Base-by-base conservation (phyloP, 1,140 invertebrate species). In the Nixonia krombeini region DNA sequence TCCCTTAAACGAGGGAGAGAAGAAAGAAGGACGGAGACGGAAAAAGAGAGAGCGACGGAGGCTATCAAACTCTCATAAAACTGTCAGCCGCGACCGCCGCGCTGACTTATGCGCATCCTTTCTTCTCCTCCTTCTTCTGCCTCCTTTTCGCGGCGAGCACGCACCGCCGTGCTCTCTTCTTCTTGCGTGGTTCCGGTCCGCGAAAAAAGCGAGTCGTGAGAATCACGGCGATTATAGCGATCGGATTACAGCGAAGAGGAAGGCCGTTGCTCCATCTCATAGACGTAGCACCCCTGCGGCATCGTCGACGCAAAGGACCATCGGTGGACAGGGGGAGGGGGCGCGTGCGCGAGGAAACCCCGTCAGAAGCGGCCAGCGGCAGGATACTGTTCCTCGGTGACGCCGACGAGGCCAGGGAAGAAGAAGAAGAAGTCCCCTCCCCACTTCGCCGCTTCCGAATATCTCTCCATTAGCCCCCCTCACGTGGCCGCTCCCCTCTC, bases 11-110 rank as follows among this genome's bases (percentile, higher is more conserved):
- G 33, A 52, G 55, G 58, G 57, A 70, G 56, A 65, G 56, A 64
- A 64, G 50, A 70, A 61, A 72, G 55, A 63, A 31, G 35, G 57
- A 31, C 7, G 31, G 23, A 49, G 38, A 31, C 29, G 52, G 41
- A 10, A 40, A 62, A 38, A 64, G 55, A 64, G 44, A 46, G 45
- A 42, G 66, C 64, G 67, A 66, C 65, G 64, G 69, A 76, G 80
- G 80, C 83, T 84, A 84, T 84, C 83, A 85, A 84, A 84, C 80
- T 84, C 83, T 83, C 83, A 83, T 85, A 84, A 85, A 84, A 85
- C 83, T 85, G 83, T 85, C 83, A 84, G 78, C 77, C 80, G 73
- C 75, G 78, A 65, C 74, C 81, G 79, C 71, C 73, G 68, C 46
- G 64, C 72, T 85, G 83, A 85, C 82, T 85, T 85, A 85, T 85